Conservation (phyloP, 1,140 invertebrate genomes). For the Drosophila saltans region DNA sequence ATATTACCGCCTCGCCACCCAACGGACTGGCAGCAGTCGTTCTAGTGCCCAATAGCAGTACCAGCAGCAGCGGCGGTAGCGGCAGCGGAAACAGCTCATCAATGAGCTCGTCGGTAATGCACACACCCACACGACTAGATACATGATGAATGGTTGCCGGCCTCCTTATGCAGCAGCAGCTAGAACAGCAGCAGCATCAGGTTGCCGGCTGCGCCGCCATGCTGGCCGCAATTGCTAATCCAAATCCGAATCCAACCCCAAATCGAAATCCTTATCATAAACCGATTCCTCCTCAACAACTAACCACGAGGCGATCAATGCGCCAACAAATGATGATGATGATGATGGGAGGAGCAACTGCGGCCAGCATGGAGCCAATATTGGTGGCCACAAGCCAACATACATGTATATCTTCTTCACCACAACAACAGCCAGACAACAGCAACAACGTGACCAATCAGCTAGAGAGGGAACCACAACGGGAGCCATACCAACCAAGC, state of each 20-base stretch:
- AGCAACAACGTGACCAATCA: constrained; percentile 36
- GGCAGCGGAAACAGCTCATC: constrained; percentile 61
- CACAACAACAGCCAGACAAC: constrained; percentile 71
- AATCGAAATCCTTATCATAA: constrained; percentile 34
- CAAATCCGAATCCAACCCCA: constrained; percentile 44
- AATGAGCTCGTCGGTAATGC: constrained; percentile 77
- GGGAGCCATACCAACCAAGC: constrained; percentile 3
- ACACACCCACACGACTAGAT: constrained; percentile 76
- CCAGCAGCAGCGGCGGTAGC: not conserved
- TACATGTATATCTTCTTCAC: constrained; percentile 76
- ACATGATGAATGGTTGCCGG: constrained; percentile 82
- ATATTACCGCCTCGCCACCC: constrained; percentile 62
- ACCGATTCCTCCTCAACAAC: constrained; percentile 11
- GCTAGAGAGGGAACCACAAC: constrained; percentile 5
- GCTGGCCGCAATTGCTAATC: constrained; percentile 71
- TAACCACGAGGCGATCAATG: constrained; percentile 20
- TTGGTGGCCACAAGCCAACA: constrained; percentile 61
- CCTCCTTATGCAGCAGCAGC: constrained; percentile 67
- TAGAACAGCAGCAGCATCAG: constrained; percentile 54
- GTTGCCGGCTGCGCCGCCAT: constrained; percentile 65
- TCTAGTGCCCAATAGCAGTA: constrained; percentile 3
- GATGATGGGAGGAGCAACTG: constrained; percentile 53
- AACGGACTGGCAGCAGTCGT: constrained; percentile 55
- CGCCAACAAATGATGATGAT: constrained; percentile 25
- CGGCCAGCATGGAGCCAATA: constrained; percentile 67